Base-by-base conservation (phyloP, 2,888 invertebrate genomes). In the Vanessa cardui region DNA sequence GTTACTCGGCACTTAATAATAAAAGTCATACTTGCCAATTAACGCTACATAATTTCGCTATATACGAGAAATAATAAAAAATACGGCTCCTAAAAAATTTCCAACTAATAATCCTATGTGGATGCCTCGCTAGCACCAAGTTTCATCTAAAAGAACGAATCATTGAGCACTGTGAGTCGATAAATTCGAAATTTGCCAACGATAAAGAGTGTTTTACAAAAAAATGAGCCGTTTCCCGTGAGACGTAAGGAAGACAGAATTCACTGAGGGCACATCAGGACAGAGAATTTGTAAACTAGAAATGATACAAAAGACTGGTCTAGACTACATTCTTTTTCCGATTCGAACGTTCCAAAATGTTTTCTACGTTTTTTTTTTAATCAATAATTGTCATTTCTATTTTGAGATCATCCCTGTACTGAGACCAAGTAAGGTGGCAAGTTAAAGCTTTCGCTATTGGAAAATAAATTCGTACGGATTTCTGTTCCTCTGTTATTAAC, bases 81-180 rank as follows among this genome's bases (percentile, higher is more conserved):
- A 59, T 9, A 54, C 52, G 56, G 52, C 26, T n/a, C 45, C 58
- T 44, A 26, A 46, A 60, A 60, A 70, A 69, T 70, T n/a, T 68
- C 56, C n/a, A 68, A 70, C 71, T 71, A 74, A 71, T 66, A 69
- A 70, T 15, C 66, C 69, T 62, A 66, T 50, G 31, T 46, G 64
- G 73, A 70, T 72, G 71, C 70, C 47, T 67, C 68, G 20, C 50
- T 67, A 70, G 74, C 74, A 74, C 74, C 75, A 72, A 58, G 56
- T 46, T 69, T 64, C 56, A 64, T 39, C 18, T 18, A 56, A 56
- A n/a, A 18, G 56, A 56, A 56, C 56, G 56, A 26, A 39, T 18
- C 47, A 60, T 60, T 60, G 59, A 60, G 59, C 59, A 60, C 44
- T 26, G 59, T 31, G 54, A 52, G 21, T 33, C 65, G 59, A 54